Evolutionary conservation across 2,888 invertebrate genomes (phyloP).

Genomic region (Rotaria macrura): DNA sequence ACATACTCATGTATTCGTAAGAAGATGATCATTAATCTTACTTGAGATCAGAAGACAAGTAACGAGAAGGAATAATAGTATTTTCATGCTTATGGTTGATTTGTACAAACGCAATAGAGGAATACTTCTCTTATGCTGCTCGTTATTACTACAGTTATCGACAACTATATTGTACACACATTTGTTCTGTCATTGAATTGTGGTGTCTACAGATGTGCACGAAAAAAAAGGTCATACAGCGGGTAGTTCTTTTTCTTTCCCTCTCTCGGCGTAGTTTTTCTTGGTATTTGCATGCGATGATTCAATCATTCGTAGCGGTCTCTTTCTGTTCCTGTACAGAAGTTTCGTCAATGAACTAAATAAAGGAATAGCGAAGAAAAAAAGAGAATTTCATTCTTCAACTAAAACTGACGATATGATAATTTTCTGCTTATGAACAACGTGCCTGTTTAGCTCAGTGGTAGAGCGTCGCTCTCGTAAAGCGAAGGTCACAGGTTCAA

Average conservation of each 20-base stretch:
- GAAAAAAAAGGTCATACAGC: background rate
- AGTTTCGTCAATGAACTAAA: background rate
- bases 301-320: background rate
- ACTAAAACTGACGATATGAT: background rate
- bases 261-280: no score
- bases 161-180: background rate
- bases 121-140: background rate
- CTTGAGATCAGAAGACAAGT: background rate
- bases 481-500: constrained; percentile 15
- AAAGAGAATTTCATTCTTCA: background rate
- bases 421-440: background rate
- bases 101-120: background rate
- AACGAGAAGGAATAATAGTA: background rate
- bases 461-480: constrained; percentile 15
- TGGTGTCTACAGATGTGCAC: background rate
- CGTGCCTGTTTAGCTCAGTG: constrained; percentile 12
- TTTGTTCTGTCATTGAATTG: background rate
- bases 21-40: background rate
- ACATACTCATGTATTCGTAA: no score
- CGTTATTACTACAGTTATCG: background rate
- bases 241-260: background rate
- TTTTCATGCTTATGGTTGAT: background rate
- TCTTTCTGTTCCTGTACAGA: background rate
- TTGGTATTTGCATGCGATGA: background rate
- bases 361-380: background rate